Base-by-base conservation (phyloP, 2,888 invertebrate species). In the Bibio marci region DNA sequence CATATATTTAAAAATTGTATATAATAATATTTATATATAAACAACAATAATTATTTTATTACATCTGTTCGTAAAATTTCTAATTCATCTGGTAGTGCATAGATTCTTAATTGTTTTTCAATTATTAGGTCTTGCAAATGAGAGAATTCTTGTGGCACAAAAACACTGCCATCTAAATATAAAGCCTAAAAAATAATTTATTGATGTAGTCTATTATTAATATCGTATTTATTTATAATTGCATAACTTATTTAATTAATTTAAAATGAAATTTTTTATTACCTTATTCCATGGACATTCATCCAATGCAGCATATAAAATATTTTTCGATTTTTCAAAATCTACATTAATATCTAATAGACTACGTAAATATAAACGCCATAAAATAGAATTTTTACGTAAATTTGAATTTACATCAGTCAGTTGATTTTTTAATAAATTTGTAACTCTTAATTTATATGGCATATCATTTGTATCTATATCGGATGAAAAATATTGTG, bases 31-130 rank as follows among this genome's bases (percentile, higher is more conserved):
- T n/a, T n/a, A n/a, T n/a, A n/a, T n/a, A n/a, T n/a, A n/a, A n/a
- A n/a, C n/a, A n/a, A n/a, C n/a, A n/a, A n/a, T n/a, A n/a, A n/a
- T n/a, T n/a, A n/a, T n/a, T n/a, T n/a, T n/a, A n/a, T n/a, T n/a
- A n/a, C 35, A n/a, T 47, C 44, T 52, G 56, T 64, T 47, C 76
- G 63, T 30, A 79, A 54, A 42, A 76, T 70, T 45, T 73, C 71
- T 41, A 85, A 65, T 60, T 85, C 85, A 56, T 81, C 80, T 1
- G 76, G 75, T 33, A 81, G 71, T 33, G 82, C 74, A 58, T 80
- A 83, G 49, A 79, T 65, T 38, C 83, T 66, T 43, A 83, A 62
- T 52, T 75, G 73, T 51, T 80, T 79, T 54, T 82, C 82, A 38
- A 78, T 73, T 51, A 82, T 67, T 41, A 79, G 62, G 62, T 82